phyloP scores from a whole-genome alignment of 1,140 invertebrate species.

The fruit fly (Drosophila melanogaster) region Release_6_plus_ISO1_MT NT_033779.5:5049001-5049500 shows the following conservation, averaged over 20 bases:
- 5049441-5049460: constrained; percentile 85
- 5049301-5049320: constrained; percentile 86
- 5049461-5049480: constrained; percentile 85
- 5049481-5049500: constrained; percentile 86
- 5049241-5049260: constrained; percentile 85
- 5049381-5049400: constrained; percentile 86
- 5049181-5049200: constrained; percentile 87
- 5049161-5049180: constrained; percentile 85
- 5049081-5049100: constrained; percentile 84
- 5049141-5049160: constrained; percentile 85
- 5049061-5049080: constrained; percentile 82
- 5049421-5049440: constrained; percentile 85
- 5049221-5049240: constrained; percentile 86
- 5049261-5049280: constrained; percentile 85
- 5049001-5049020: constrained; percentile 46
- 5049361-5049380: constrained; percentile 86
- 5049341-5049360: constrained; percentile 83
- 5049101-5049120: constrained; percentile 69
- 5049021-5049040: constrained; percentile 85
- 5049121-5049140: constrained; percentile 40
- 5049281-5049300: constrained; percentile 86
- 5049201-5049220: constrained; percentile 87
- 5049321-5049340: constrained; percentile 86
- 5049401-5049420: constrained; percentile 87
- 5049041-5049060: constrained; percentile 82